Evolutionary conservation across 2,113 vertebrate species (phyloP).

Genomic region (Scomber colias): DNA sequence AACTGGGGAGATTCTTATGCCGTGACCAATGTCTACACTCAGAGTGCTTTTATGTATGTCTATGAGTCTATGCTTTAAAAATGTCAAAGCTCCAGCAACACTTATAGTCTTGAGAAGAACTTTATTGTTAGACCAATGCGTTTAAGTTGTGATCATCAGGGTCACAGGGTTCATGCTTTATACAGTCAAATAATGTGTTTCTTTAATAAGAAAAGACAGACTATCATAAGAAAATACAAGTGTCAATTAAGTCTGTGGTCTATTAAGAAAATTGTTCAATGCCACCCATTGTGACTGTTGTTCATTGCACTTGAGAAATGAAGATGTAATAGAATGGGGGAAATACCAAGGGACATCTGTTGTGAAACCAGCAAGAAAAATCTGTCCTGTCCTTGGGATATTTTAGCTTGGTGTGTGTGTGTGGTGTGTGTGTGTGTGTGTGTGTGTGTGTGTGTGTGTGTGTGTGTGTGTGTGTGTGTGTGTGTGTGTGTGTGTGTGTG

Average conservation of each 20-base stretch:
- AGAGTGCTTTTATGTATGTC: background rate
- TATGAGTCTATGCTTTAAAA: too few species aligned
- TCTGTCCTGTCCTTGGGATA: conserved; percentile 31
- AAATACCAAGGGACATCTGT: background rate
- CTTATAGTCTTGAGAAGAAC: too few species aligned
- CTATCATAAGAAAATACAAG: background rate
- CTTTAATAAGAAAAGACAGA: background rate
- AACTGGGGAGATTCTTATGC: background rate
- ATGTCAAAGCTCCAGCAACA: too few species aligned
- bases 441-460: background rate
- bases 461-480: background rate
- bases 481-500: conserved; percentile 20
- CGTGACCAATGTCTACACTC: background rate
- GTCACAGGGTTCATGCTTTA: background rate
- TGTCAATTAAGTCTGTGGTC: conserved; percentile 10
- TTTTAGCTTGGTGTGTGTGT: background rate
- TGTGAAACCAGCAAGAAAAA: conserved; percentile 9
- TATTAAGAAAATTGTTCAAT: conserved; percentile 36
- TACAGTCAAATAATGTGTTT: background rate
- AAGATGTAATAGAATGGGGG: conserved; percentile 6
- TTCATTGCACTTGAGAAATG: conserved; percentile 33
- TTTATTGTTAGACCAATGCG: too few species aligned
- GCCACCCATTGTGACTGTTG: conserved; percentile 33
- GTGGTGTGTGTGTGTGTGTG: background rate
- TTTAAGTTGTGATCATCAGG: too few species aligned